Percentiles rank a stretch among this genome's conserved stretches.
phyloP scores from a whole-genome alignment of 2,113 vertebrate genomes.

The Thomomys bottae region DNA sequence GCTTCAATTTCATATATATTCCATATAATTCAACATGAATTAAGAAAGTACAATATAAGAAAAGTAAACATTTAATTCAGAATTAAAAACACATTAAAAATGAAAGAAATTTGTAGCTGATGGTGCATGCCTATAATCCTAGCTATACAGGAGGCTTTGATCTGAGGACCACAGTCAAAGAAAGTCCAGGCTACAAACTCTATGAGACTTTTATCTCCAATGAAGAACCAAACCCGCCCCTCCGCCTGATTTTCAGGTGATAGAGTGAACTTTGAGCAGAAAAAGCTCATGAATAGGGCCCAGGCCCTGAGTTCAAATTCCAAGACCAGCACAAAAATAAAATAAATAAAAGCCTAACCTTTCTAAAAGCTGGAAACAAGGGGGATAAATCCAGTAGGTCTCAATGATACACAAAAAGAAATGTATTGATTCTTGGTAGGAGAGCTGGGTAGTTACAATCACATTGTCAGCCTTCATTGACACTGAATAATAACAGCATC shows the following conservation, averaged over 20 bases:
- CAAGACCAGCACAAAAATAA: too few relatives aligned
- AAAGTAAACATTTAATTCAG: not conserved
- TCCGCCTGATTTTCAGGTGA: too few relatives aligned
- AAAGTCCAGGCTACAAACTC: too few relatives aligned
- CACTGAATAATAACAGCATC: not conserved
- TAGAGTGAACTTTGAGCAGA: too few relatives aligned
- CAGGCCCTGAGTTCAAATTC: too few relatives aligned
- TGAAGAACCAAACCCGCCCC: too few relatives aligned
- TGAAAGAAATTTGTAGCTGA: not conserved
- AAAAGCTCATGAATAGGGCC: too few relatives aligned
- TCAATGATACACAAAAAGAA: not conserved
- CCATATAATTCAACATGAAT: not conserved
- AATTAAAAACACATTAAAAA: conserved; percentile 13
- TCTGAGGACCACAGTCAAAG: too few relatives aligned
- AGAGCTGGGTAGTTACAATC: not conserved
- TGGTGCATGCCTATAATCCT: too few relatives aligned
- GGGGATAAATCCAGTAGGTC: not conserved
- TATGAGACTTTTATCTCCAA: too few relatives aligned
- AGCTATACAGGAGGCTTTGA: too few relatives aligned
- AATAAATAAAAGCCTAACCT: not conserved
- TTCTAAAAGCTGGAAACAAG: not conserved
- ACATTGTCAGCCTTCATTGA: not conserved
- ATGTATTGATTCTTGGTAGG: not conserved
- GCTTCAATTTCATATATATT: not conserved
- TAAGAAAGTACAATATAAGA: conserved; percentile 12